These are phyloP conservation scores for Leucoraja erinaceus DNA, from an alignment of 2,113 vertebrate genomes.

Conservation along the genomic window DNA sequence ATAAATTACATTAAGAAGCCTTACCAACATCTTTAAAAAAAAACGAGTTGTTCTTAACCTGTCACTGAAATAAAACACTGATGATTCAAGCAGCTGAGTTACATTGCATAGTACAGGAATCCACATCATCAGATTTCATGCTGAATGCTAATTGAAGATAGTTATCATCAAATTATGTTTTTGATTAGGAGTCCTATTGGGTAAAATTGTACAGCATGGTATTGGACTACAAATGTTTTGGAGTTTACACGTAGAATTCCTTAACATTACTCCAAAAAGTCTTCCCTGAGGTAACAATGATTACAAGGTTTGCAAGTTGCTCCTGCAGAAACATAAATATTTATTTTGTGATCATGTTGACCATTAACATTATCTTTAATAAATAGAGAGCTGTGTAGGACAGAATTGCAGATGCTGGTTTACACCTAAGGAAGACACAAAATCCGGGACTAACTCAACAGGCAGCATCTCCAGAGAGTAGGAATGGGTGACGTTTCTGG, in stretches of 20 bases:
- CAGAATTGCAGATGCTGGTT: too few relatives aligned
- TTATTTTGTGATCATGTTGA: not conserved
- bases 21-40: not conserved
- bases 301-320: too few relatives aligned
- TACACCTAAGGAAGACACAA: too few relatives aligned
- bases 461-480: too few relatives aligned
- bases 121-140: not conserved
- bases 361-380: not conserved
- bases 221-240: not conserved
- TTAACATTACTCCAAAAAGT: not conserved
- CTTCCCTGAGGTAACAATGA: not conserved
- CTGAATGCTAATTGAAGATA: not conserved
- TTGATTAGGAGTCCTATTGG: not conserved
- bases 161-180: not conserved
- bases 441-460: too few relatives aligned
- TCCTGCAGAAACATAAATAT: not conserved
- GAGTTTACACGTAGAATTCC: not conserved
- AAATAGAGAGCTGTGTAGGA: too few relatives aligned
- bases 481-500: too few relatives aligned
- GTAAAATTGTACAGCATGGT: not conserved
- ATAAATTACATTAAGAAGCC: not conserved
- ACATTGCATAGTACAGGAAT: not conserved
- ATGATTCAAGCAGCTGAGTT: not conserved
- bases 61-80: not conserved
- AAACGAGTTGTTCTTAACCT: not conserved